Percentiles rank a stretch among this genome's conserved stretches.
Evolutionary conservation across 2,888 invertebrate genomes (phyloP).

Genomic region (Brachynemurus nebulosus): DNA sequence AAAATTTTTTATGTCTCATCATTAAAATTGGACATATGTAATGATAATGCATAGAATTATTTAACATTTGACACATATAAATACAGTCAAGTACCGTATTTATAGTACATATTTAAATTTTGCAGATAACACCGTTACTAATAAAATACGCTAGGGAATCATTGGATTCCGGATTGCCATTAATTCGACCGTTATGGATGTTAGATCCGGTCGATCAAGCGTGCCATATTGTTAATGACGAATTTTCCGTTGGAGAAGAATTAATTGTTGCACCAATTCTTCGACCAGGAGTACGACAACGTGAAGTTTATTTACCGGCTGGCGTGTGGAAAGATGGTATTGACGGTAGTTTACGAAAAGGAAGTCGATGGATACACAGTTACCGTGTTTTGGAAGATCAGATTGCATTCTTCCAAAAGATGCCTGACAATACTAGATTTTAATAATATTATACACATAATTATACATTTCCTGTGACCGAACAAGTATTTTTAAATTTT

Average conservation of each 20-base stretch:
- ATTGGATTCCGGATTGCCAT: constrained; percentile 65
- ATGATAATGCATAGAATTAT: too few relatives aligned
- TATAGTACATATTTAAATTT: too few relatives aligned
- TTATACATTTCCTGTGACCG: too few relatives aligned
- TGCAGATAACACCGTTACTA: constrained; percentile 57
- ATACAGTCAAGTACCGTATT: too few relatives aligned
- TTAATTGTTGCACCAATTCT: constrained; percentile 82
- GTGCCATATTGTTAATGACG: constrained; percentile 63
- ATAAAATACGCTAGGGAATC: constrained; percentile 66
- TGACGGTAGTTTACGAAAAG: constrained; percentile 71
- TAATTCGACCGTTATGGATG: constrained; percentile 86
- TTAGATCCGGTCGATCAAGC: constrained; percentile 64
- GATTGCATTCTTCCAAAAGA: constrained; percentile 70
- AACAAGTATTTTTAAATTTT: too few relatives aligned
- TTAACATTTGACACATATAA: too few relatives aligned
- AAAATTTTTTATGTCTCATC: too few relatives aligned
- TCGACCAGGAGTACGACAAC: constrained; percentile 48
- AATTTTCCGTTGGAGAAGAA: constrained; percentile 82
- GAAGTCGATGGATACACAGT: constrained; percentile 81
- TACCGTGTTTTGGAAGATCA: constrained; percentile 67
- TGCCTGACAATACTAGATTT: constrained; percentile 74
- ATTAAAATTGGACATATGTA: too few relatives aligned
- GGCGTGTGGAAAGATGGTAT: constrained; percentile 91
- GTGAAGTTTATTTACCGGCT: constrained; percentile 78
- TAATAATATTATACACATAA: too few relatives aligned